Evolutionary conservation across 2,797 vertebrate genomes (phyloP).

Genomic region (Microctenopoma stevenorrisi): DNA sequence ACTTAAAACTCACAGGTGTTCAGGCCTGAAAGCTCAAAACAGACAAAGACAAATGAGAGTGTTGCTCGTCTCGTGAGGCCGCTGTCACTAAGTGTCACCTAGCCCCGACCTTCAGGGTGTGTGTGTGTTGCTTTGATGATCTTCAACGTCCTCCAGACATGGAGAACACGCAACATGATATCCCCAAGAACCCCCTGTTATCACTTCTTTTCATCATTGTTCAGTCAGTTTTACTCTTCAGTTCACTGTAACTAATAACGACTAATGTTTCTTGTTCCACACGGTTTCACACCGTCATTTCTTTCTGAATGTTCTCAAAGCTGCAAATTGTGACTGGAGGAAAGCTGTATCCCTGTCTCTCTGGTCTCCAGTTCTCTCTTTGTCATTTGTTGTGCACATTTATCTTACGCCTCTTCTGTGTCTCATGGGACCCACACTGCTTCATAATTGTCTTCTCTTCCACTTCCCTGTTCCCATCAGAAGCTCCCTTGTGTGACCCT

Average conservation of each 20-base stretch:
- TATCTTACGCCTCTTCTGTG: constrained; percentile 46
- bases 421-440: constrained; percentile 44
- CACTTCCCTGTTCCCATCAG: constrained; percentile 43
- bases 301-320: constrained; percentile 17
- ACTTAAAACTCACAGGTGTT: constrained; percentile 54
- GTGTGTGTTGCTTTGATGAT: constrained; percentile 52
- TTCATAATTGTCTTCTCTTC: constrained; percentile 59
- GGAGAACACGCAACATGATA: constrained; percentile 16
- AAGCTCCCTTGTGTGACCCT: constrained; percentile 59
- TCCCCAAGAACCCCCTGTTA: neutral
- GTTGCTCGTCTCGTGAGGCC: constrained; percentile 16
- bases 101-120: constrained; percentile 39
- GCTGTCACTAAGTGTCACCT: constrained; percentile 52
- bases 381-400: constrained; percentile 61
- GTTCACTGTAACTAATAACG: neutral
- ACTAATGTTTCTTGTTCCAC: neutral
- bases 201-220: constrained; percentile 1
- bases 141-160: constrained; percentile 31
- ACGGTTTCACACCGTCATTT: constrained; percentile 1
- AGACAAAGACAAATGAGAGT: constrained; percentile 59
- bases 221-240: neutral
- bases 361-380: constrained; percentile 34
- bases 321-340: constrained; percentile 35
- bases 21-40: constrained; percentile 37
- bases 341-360: constrained; percentile 21